These are phyloP conservation scores for Paramormyrops hopkinsi DNA, from an alignment of 2,797 vertebrate species.

Conservation along the genomic window DNA sequence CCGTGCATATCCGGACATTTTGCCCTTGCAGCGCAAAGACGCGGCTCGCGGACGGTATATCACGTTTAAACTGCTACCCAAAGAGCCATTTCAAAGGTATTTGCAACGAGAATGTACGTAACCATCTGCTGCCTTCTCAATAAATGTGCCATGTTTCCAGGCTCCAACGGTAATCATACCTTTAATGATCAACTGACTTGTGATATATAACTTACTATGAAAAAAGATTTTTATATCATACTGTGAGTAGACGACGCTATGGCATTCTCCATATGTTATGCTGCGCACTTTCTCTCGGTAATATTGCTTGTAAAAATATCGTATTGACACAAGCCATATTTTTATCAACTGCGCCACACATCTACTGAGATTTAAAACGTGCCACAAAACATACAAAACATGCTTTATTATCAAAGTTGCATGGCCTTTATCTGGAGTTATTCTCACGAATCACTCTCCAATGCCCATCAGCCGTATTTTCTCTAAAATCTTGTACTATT, in stretches of 20 bases:
- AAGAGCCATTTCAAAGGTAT: slow-evolving; percentile 95
- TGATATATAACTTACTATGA: slow-evolving; percentile 93
- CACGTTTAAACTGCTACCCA: slow-evolving; percentile 99
- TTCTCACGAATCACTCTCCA: background rate
- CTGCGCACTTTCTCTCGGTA: slow-evolving; percentile 68
- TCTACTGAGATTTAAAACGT: slow-evolving; percentile 11
- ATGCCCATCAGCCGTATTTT: background rate
- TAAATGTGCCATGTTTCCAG: slow-evolving; percentile 96
- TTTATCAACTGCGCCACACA: slow-evolving; percentile 6
- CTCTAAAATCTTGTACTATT: background rate
- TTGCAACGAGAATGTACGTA: slow-evolving; percentile 87
- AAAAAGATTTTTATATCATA: slow-evolving; percentile 74
- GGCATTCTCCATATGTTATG: slow-evolving; percentile 78
- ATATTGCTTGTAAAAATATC: slow-evolving; percentile 68
- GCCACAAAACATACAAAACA: slow-evolving; percentile 17
- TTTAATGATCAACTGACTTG: slow-evolving; percentile 97
- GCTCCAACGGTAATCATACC: slow-evolving; percentile 91
- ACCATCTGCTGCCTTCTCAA: slow-evolving; percentile 95
- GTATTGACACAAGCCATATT: slow-evolving; percentile 27
- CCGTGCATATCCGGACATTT: slow-evolving; percentile 85
- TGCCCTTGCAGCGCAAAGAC: slow-evolving; percentile 73
- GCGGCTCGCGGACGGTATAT: slow-evolving; percentile 88
- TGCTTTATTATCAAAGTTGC: slow-evolving; percentile 12
- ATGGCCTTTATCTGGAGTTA: background rate
- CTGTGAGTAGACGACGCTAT: slow-evolving; percentile 75